Conservation (phyloP, 2,113 vertebrate genomes). For the Sclerurus mexicanus region DNA sequence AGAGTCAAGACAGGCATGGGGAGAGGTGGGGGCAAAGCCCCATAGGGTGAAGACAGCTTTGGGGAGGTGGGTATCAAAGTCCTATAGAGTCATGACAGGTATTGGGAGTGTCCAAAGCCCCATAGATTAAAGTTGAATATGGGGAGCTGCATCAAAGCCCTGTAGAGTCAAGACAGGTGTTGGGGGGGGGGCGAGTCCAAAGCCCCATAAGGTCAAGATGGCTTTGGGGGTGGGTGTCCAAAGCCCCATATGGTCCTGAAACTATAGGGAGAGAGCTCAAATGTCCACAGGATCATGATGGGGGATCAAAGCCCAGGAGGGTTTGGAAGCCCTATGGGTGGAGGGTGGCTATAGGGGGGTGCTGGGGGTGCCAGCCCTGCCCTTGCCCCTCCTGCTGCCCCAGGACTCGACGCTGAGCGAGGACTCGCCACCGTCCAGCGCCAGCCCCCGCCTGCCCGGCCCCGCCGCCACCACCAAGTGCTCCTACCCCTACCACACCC, state of each 20-base stretch:
- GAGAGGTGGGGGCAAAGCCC: too few species aligned
- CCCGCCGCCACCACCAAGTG: constrained; percentile 72
- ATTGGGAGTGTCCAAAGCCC: too few species aligned
- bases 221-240: too few species aligned
- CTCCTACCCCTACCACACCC: constrained; percentile 87
- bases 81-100: too few species aligned
- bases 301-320: too few species aligned
- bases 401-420: constrained; percentile 90
- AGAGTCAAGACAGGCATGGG: background rate
- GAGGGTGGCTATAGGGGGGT: background rate
- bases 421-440: constrained; percentile 80
- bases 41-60: too few species aligned
- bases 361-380: background rate
- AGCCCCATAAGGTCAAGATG: too few species aligned
- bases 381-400: background rate
- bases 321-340: background rate
- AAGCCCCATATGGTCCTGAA: background rate
- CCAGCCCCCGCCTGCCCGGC: constrained; percentile 74
- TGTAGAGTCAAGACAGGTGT: background rate
- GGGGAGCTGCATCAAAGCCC: background rate
- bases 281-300: background rate
- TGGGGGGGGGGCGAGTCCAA: background rate
- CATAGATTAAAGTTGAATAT: background rate
- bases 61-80: too few species aligned
- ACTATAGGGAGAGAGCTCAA: background rate